These are phyloP conservation scores for Crypturellus undulatus DNA, from an alignment of 2,113 vertebrate genomes.

Conservation along the genomic window DNA sequence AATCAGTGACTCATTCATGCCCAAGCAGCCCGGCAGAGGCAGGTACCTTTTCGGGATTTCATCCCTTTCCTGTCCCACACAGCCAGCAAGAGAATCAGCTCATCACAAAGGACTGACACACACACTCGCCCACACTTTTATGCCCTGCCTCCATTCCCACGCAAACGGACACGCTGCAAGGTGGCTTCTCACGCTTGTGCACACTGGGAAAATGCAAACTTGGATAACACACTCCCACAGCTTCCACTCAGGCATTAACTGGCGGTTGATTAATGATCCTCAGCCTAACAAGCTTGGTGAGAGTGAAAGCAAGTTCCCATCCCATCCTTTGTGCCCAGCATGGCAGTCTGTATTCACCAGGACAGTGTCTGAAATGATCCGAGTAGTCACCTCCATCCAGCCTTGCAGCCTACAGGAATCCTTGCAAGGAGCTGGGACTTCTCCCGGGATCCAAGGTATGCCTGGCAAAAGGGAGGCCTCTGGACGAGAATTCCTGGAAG, in stretches of 20 bases:
- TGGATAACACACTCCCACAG: background rate
- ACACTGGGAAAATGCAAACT: background rate
- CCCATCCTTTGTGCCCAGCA: background rate
- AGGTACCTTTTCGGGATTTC: background rate
- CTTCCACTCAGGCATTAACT: background rate
- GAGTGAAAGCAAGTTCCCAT: background rate
- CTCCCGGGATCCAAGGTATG: background rate
- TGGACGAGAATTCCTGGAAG: background rate
- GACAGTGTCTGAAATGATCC: background rate
- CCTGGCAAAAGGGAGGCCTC: background rate
- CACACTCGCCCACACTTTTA: background rate
- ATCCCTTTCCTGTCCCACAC: background rate
- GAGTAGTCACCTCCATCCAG: background rate
- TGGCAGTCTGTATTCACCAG: background rate
- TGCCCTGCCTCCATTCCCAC: background rate
- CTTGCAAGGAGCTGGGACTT: background rate
- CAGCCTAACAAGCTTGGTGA: background rate
- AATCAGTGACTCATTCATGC: background rate
- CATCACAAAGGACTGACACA: background rate
- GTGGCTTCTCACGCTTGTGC: fast-evolving
- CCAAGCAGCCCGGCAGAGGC: background rate
- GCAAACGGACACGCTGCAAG: background rate
- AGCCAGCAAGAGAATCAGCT: background rate
- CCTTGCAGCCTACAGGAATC: background rate
- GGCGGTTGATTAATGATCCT: background rate